Evolutionary conservation across 2,888 invertebrate species (phyloP).

Genomic region (Lathronympha strigana): DNA sequence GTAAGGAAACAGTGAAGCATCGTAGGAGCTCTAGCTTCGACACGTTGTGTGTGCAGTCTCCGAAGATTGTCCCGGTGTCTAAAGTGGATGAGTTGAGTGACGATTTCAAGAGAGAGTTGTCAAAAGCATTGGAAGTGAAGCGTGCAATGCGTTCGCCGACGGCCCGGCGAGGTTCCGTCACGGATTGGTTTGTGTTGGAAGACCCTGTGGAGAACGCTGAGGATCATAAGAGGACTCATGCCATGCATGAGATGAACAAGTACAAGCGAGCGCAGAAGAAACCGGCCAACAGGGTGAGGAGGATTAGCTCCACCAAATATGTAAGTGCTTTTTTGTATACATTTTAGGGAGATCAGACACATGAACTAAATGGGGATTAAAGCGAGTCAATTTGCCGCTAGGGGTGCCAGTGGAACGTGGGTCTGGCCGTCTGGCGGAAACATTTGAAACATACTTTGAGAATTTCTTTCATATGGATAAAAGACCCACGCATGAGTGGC

Average conservation of each 20-base stretch:
- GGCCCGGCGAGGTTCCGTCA: conserved; percentile 72
- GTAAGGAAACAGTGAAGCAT: conserved; percentile 57
- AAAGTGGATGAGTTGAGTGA: conserved; percentile 72
- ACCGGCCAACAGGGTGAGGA: conserved; percentile 66
- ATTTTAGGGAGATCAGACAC: too few relatives aligned
- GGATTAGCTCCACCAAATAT: conserved; percentile 81
- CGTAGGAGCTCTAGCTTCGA: conserved; percentile 72
- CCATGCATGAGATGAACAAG: conserved; percentile 58
- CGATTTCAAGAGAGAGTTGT: conserved; percentile 71
- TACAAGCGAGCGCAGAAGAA: conserved; percentile 73
- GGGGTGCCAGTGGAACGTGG: too few relatives aligned
- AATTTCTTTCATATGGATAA: too few relatives aligned
- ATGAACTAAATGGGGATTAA: too few relatives aligned
- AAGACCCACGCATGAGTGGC: too few relatives aligned
- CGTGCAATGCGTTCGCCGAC: conserved; percentile 51
- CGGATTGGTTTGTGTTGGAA: conserved; percentile 78
- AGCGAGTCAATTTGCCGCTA: too few relatives aligned
- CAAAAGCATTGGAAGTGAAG: conserved; percentile 60
- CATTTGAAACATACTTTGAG: too few relatives aligned
- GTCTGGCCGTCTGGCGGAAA: too few relatives aligned
- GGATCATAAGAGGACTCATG: conserved; percentile 41
- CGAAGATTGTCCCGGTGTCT: conserved; percentile 70
- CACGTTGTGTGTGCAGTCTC: conserved; percentile 61
- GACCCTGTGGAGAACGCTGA: conserved; percentile 51
- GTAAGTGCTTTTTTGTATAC: conserved; percentile 66